Percentiles rank a stretch among this genome's conserved stretches.
Evolutionary conservation across 2,797 vertebrate species (phyloP).

Genomic region (Falco novaeseelandiae): DNA sequence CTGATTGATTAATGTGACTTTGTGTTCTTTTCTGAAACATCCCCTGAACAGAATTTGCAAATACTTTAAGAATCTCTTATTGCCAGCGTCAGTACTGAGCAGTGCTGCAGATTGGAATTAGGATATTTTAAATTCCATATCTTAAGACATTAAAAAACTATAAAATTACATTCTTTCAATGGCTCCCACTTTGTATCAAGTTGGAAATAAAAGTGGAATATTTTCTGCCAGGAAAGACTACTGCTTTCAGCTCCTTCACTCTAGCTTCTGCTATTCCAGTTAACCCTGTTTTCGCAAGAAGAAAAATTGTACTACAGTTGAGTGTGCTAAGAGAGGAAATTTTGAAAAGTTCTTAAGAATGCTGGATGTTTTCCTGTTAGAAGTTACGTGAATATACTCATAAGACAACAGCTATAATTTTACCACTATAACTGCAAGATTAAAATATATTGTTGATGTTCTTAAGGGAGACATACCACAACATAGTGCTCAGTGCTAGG

Average conservation of each 20-base stretch:
- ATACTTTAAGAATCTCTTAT: neutral
- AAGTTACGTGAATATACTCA: neutral
- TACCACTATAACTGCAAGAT: neutral
- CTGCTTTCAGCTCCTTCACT: neutral
- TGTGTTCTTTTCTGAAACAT: neutral
- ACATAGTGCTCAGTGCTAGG: neutral
- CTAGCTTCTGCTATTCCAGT: neutral
- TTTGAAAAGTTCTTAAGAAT: neutral
- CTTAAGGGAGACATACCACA: neutral
- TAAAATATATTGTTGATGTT: neutral
- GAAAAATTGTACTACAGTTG: neutral
- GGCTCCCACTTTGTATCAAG: neutral
- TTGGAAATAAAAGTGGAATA: neutral
- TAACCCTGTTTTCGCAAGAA: rapidly evolving
- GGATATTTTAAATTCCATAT: neutral
- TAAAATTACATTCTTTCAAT: neutral
- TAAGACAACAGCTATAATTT: neutral
- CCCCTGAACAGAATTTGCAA: neutral
- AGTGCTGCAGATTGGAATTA: neutral
- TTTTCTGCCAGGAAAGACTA: neutral
- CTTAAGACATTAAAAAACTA: neutral
- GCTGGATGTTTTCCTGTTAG: neutral
- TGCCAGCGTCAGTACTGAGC: neutral
- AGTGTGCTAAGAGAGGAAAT: neutral
- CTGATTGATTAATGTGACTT: neutral